Percentiles rank a stretch among this genome's conserved stretches.
Evolutionary conservation across 1,140 invertebrate genomes (phyloP).

Genomic region (Lordiphosa clarofinis): DNA sequence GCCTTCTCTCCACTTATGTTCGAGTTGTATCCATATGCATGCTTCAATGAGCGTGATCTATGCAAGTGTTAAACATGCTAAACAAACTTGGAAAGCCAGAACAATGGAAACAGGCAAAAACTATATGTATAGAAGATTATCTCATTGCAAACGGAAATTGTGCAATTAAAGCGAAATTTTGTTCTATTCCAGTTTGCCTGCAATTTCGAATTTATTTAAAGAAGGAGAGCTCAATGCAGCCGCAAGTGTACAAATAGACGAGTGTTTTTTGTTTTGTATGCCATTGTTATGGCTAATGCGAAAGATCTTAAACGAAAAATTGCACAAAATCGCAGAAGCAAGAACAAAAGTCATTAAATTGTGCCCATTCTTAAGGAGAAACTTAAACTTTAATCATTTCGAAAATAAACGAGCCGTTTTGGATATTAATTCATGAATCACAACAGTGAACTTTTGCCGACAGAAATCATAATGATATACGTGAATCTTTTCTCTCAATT

Average conservation of each 20-base stretch:
- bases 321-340: too few species aligned
- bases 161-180: constrained; percentile 65
- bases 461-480: too few species aligned
- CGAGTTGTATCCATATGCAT: constrained; percentile 1
- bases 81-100: constrained; percentile 9
- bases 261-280: too few species aligned
- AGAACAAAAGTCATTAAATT: too few species aligned
- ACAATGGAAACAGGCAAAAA: constrained; percentile 24
- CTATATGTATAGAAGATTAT: constrained; percentile 55
- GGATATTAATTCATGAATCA: too few species aligned
- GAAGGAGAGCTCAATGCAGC: neutral
- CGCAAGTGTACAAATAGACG: neutral
- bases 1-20: neutral
- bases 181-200: constrained; percentile 14
- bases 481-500: too few species aligned
- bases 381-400: too few species aligned
- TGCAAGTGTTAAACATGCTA: constrained; percentile 26
- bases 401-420: too few species aligned
- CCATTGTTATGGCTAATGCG: too few species aligned
- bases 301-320: too few species aligned
- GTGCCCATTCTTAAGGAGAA: too few species aligned
- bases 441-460: too few species aligned
- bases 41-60: constrained; percentile 39
- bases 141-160: constrained; percentile 70
- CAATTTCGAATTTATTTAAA: constrained; percentile 10